Base-by-base conservation (phyloP, 2,113 vertebrate species). In the Abramis brama region DNA sequence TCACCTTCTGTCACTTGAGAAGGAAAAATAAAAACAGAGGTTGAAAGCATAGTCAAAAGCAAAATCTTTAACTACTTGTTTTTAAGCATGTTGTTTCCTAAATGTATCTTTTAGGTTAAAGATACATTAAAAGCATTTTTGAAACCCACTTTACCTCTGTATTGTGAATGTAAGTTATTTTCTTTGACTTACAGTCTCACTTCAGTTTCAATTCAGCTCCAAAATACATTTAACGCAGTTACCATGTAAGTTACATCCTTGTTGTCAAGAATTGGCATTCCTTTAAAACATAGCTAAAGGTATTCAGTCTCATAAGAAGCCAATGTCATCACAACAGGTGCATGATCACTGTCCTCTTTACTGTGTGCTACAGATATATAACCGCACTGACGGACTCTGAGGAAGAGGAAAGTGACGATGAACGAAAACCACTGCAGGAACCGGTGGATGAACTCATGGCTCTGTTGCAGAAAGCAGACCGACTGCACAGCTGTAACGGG, bases 371-470 rank as follows among this genome's bases (percentile, higher is more conserved):
- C 92, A 99, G 98, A 91, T 99, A 99, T 84, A 95, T 98, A 71
- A 99, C 98, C 0, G 98, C 98, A 84, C 93, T 97, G 88, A 98
- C 97, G 0, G 98, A 99, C 90, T 97, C 97, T n/a, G 95, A 95
- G 15, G 98, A 98, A 89, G 97, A 95, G 86, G 94, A 89, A 0
- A 96, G 95, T 52, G 95, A 93, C 90, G 43, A 88, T 82, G 71
- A 17, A 59, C 0, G 1, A 82, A 83, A 70, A 25, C 2, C 80
- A 79, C 19, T 0, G 7, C 25, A 77, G 59, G 66, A 88, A 77
- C 86, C 87, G 43, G 64, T 87, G 50, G 92, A 96, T 84, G 92
- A 94, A 12, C 92, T 98, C 8, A 25, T 88, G 9, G 45, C 81
- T 57, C 92, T 98, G 77, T 93, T 98, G 23, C 93, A 95, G 85